phyloP scores from a whole-genome alignment of 2,113 vertebrate genomes.

The Neofelis nebulosa region DNA sequence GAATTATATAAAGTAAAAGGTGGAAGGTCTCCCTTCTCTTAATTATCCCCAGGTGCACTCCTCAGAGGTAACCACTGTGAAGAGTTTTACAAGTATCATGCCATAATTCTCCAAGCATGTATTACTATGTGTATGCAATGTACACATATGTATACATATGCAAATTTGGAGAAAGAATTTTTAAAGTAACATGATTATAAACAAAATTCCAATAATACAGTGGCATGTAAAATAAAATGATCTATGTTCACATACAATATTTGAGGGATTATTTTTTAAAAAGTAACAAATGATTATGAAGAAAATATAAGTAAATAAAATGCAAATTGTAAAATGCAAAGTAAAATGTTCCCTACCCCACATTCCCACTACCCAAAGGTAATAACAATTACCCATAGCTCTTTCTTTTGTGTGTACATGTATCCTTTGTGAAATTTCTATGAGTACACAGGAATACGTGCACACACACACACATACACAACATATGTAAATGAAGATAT shows the following conservation, averaged over 20 bases:
- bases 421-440: background rate
- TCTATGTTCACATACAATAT: conserved; percentile 28
- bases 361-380: background rate
- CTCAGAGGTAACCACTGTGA: background rate
- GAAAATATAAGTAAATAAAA: background rate
- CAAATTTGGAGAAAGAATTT: conserved; percentile 40
- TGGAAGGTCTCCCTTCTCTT: background rate
- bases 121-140: background rate
- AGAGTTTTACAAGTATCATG: background rate
- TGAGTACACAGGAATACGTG: background rate
- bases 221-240: background rate
- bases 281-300: background rate
- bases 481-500: background rate
- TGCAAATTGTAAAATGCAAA: conserved; percentile 22
- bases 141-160: background rate
- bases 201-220: conserved; percentile 40
- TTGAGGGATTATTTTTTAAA: background rate
- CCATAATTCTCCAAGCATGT: background rate
- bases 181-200: conserved; percentile 39
- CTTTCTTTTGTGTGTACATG: background rate
- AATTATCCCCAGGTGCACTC: background rate
- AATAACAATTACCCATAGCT: background rate
- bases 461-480: background rate
- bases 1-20: conserved; percentile 36
- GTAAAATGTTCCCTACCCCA: background rate